These are phyloP conservation scores for Xylota sylvarum DNA, from an alignment of 2,888 invertebrate genomes.

Conservation along the genomic window DNA sequence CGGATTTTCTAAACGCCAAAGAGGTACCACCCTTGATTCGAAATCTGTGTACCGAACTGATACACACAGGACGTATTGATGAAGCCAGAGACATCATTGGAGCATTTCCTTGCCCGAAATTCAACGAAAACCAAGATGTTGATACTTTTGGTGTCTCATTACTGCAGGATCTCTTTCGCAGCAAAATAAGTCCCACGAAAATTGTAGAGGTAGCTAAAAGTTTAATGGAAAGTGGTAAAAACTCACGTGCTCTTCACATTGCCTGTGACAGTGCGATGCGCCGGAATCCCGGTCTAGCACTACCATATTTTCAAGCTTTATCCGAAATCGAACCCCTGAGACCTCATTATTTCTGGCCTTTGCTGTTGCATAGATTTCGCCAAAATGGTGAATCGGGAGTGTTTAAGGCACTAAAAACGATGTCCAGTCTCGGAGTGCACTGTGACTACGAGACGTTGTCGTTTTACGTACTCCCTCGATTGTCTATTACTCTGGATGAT, in stretches of 20 bases:
- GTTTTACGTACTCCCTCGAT: slow-evolving; percentile 86
- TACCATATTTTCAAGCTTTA: slow-evolving; percentile 80
- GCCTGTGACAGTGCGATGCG: slow-evolving; percentile 86
- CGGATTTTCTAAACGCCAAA: slow-evolving; percentile 79
- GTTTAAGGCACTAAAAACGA: slow-evolving; percentile 86
- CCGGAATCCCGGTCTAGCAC: slow-evolving; percentile 78
- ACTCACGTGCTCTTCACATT: slow-evolving; percentile 84
- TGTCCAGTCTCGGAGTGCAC: slow-evolving; percentile 86
- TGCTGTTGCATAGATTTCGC: slow-evolving; percentile 86
- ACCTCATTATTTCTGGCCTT: slow-evolving; percentile 89
- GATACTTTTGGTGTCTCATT: slow-evolving; percentile 87
- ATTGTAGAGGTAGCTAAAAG: slow-evolving; percentile 82
- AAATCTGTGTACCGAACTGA: slow-evolving; percentile 86
- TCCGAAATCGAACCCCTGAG: slow-evolving; percentile 82
- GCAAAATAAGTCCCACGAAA: slow-evolving; percentile 83
- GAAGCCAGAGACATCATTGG: slow-evolving; percentile 85
- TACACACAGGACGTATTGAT: slow-evolving; percentile 85
- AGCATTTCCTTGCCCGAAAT: slow-evolving; percentile 81
- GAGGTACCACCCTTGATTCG: slow-evolving; percentile 81
- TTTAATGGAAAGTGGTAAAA: slow-evolving; percentile 80
- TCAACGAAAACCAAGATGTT: slow-evolving; percentile 85
- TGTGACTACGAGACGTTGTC: slow-evolving; percentile 87
- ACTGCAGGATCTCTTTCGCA: slow-evolving; percentile 87
- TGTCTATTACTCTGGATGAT: slow-evolving; percentile 81
- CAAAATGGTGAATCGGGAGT: slow-evolving; percentile 86